These are phyloP conservation scores for Empidonax traillii DNA, from an alignment of 2,113 vertebrate genomes.

Conservation along the genomic window DNA sequence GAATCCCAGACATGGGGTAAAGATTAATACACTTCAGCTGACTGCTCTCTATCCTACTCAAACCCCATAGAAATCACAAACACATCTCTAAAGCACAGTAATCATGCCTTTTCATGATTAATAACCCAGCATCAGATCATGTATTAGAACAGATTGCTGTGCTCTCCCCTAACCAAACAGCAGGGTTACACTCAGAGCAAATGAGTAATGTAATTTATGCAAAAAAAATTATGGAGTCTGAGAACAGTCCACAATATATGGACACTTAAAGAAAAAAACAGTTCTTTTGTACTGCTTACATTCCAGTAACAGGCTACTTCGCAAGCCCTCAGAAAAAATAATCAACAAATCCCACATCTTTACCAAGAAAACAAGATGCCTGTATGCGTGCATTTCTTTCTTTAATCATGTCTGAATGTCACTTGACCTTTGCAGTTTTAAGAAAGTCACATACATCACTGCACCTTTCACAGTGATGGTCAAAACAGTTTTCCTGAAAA, in stretches of 20 bases:
- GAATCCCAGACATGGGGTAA: neutral
- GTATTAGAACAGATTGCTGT: neutral
- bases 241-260: neutral
- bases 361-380: neutral
- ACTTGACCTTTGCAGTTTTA: neutral
- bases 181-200: neutral
- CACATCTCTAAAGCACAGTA: neutral
- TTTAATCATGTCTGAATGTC: neutral
- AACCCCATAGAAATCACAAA: neutral
- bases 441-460: neutral
- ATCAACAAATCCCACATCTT: too few relatives aligned
- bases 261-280: neutral
- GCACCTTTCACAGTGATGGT: neutral
- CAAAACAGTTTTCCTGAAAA: neutral
- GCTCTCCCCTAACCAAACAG: neutral
- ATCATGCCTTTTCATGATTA: neutral
- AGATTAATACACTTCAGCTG: neutral
- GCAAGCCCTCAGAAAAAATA: neutral
- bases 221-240: neutral
- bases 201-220: neutral
- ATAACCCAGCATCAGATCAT: neutral
- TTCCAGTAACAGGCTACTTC: neutral
- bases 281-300: neutral
- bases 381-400: neutral
- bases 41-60: neutral